Evolutionary conservation across 1,140 invertebrate genomes (phyloP), one percentile per base, ranked within the genome.

Genomic region (Drosophila paulistorum): DNA sequence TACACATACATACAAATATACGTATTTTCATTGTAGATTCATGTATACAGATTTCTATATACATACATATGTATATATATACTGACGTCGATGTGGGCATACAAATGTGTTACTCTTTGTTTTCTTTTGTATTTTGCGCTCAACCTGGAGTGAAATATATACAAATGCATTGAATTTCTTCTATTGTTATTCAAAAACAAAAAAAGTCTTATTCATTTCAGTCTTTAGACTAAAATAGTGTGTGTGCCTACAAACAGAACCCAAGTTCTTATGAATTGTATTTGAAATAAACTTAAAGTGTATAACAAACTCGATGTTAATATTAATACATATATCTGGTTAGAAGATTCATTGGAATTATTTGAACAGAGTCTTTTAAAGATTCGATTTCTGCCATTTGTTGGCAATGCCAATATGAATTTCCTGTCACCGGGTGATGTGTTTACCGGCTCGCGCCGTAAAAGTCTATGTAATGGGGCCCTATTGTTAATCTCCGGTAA

Each of bases 391-490:
- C 45, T 20, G 45, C 1, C 45, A 23, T 9, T 51, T 5, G 9
- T 51, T 59, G 74, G 65, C 9, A 14, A 59, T 59, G 33, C 57
- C 48, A 2, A 7, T 37, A 89, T 89, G 81, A 89, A 79, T 67
- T 79, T 89, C 51, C 64, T 85, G 14, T 79, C 81, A n/a, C 84
- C 84, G 48, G 79, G 79, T 66, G 79, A 81, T 45, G 73, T 74
- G 35, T 73, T 85, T 23, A 73, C 62, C 37, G 74, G 74, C 23
- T 67, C 76, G 35, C 73, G 84, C n/a, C 76, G 90, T 39, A 89
- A 86, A 58, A 90, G 87, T 62, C 68, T 89, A 7, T 89, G 84
- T 45, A 89, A 84, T 70, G 84, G 81, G 23, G 65, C 76, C 7
- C 54, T 82, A 23, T 55, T 79, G 14, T 67, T 72, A 14, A 55